A percentile compares a stretch with the other conserved stretches of the same genome.
These are phyloP conservation scores for Ctenosaura bakeri DNA, from an alignment of 2,797 vertebrate genomes.

Conservation along the genomic window DNA sequence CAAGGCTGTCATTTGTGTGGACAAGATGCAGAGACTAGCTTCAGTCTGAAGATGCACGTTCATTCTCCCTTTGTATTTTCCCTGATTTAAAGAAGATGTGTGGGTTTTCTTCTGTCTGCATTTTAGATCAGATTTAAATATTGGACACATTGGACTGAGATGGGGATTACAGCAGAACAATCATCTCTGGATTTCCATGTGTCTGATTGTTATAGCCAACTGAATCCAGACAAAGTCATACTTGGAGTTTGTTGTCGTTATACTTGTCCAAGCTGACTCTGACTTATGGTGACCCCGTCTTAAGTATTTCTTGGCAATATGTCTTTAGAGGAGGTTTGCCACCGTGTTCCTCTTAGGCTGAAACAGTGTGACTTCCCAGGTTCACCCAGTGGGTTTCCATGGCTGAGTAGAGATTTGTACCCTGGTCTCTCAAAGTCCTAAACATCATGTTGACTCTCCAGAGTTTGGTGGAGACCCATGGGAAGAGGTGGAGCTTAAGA, in stretches of 20 bases:
- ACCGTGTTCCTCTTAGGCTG: no score
- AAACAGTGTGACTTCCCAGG: no score
- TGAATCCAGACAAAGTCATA: neutral
- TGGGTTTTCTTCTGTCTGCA: neutral
- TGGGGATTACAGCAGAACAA: neutral
- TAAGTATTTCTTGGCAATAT: no score
- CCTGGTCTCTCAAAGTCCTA: no score
- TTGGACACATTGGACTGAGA: neutral
- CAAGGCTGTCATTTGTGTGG: slow-evolving; percentile 29
- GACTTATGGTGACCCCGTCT: no score
- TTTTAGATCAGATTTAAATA: neutral
- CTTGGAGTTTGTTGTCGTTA: neutral
- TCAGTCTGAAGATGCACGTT: neutral
- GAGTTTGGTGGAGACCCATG: neutral
- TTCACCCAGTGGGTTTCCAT: no score
- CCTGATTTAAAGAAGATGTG: neutral
- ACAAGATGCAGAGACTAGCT: neutral
- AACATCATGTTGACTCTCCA: no score
- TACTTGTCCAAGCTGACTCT: no score
- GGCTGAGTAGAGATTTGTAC: no score
- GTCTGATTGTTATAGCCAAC: no score
- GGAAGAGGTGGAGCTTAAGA: neutral
- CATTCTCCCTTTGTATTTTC: neutral
- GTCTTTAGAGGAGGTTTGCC: no score
- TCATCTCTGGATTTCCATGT: no score